Evolutionary conservation across 2,797 vertebrate species (phyloP).

Genomic region (Chaenodraco wilsoni): DNA sequence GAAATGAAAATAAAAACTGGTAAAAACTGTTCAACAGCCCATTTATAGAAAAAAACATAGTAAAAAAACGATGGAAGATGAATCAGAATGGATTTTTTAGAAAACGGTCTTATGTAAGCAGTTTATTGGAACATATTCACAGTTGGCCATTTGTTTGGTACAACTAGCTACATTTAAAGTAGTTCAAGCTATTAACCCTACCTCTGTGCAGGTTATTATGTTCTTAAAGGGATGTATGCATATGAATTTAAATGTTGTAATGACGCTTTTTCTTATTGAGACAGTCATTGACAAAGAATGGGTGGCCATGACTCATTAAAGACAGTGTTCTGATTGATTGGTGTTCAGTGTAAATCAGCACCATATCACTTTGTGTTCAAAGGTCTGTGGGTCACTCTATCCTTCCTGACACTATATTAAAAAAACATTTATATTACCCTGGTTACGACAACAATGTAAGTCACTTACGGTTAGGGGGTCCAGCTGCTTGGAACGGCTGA

Average conservation of each 20-base stretch:
- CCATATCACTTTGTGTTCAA: background rate
- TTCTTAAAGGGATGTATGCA: too few species aligned
- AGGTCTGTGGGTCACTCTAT: background rate
- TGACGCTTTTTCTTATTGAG: background rate
- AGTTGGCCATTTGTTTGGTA: background rate
- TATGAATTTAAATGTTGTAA: too few species aligned
- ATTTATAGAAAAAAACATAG: background rate
- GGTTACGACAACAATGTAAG: background rate
- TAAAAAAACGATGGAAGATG: background rate
- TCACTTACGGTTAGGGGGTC: conserved; percentile 94
- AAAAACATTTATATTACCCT: background rate
- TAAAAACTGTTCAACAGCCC: background rate
- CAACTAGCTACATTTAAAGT: background rate
- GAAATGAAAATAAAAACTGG: background rate
- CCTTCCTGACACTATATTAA: background rate
- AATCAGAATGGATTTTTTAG: background rate
- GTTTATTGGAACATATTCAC: background rate
- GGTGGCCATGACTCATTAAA: background rate
- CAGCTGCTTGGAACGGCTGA: conserved; percentile 92
- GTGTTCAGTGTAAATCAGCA: background rate
- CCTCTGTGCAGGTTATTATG: background rate
- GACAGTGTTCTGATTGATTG: background rate
- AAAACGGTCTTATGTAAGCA: background rate
- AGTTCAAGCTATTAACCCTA: background rate
- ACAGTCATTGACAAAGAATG: background rate